These are phyloP conservation scores for Benthochromis sp. DNA, from an alignment of 2,113 vertebrate genomes.

Conservation along the genomic window DNA sequence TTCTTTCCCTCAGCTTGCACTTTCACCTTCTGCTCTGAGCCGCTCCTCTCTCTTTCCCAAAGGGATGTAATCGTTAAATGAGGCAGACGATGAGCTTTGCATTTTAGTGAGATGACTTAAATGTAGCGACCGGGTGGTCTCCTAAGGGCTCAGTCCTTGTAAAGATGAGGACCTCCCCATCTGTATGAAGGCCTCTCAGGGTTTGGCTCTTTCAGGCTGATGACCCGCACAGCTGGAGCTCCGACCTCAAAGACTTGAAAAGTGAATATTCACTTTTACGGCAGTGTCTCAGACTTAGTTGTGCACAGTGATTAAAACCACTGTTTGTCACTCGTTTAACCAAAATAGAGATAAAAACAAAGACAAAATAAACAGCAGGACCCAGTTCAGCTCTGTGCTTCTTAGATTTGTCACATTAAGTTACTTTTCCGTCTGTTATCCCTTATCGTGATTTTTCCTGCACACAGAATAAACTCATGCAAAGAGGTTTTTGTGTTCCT, in stretches of 20 bases:
- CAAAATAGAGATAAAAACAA: neutral
- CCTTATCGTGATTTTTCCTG: neutral
- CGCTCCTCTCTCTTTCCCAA: neutral
- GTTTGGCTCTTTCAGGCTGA: neutral
- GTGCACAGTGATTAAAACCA: neutral
- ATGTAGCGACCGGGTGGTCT: conserved; percentile 49
- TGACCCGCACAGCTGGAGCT: conserved; percentile 31
- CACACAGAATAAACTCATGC: neutral
- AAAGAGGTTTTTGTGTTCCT: neutral
- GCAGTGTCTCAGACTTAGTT: neutral
- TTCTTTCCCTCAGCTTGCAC: neutral
- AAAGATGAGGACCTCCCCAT: conserved; percentile 44
- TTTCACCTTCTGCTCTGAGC: neutral
- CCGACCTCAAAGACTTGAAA: neutral
- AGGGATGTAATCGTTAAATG: conserved; percentile 5
- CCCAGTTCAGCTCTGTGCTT: neutral
- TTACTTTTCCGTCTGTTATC: neutral
- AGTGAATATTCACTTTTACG: conserved; percentile 1
- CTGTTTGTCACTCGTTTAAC: neutral
- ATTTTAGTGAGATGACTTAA: conserved; percentile 28
- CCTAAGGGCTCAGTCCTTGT: conserved; percentile 24
- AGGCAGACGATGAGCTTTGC: conserved; percentile 36
- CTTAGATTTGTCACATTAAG: neutral
- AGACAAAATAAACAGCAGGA: neutral
- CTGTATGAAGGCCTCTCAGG: neutral